Percentiles rank a stretch among this genome's conserved stretches.
phyloP scores from a whole-genome alignment of 2,888 invertebrate species.

The Cerastoderma edule region DNA sequence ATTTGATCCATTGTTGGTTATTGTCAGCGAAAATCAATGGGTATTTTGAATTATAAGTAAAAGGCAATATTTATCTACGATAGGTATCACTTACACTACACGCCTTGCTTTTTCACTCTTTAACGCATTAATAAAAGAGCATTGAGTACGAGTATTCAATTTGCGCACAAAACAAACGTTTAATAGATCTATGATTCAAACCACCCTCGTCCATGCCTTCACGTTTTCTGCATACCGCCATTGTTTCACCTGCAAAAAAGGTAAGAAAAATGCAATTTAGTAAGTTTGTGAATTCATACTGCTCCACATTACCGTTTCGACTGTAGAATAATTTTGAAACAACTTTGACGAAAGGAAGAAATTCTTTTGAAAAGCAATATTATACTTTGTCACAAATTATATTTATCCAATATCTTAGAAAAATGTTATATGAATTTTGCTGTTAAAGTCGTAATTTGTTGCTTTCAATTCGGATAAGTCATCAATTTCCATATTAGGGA shows the following conservation, averaged over 20 bases:
- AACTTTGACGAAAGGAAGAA: too few species aligned
- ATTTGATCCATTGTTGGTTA: constrained; percentile 51
- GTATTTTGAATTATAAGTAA: constrained; percentile 16
- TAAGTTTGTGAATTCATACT: too few species aligned
- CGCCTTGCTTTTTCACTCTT: constrained; percentile 7
- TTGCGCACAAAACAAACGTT: constrained; percentile 10
- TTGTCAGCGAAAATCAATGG: constrained; percentile 45
- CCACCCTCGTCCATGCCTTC: neutral
- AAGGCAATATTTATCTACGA: constrained; percentile 34
- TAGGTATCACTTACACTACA: constrained; percentile 38
- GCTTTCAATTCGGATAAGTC: too few species aligned
- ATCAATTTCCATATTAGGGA: too few species aligned
- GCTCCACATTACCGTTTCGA: too few species aligned
- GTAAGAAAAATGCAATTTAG: too few species aligned
- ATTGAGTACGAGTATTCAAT: constrained; percentile 4
- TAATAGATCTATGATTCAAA: neutral
- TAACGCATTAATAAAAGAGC: constrained; percentile 9
- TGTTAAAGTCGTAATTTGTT: too few species aligned
- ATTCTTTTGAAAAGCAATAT: too few species aligned
- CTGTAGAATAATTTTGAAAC: too few species aligned
- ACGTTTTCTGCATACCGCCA: neutral
- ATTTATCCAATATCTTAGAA: too few species aligned
- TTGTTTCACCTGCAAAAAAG: constrained; percentile 5
- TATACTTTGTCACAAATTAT: too few species aligned
- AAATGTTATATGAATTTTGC: too few species aligned